Evolutionary conservation across 1,140 invertebrate genomes (phyloP), one percentile per base, ranked within the genome.

Genomic region (Bombyx mandarina): DNA sequence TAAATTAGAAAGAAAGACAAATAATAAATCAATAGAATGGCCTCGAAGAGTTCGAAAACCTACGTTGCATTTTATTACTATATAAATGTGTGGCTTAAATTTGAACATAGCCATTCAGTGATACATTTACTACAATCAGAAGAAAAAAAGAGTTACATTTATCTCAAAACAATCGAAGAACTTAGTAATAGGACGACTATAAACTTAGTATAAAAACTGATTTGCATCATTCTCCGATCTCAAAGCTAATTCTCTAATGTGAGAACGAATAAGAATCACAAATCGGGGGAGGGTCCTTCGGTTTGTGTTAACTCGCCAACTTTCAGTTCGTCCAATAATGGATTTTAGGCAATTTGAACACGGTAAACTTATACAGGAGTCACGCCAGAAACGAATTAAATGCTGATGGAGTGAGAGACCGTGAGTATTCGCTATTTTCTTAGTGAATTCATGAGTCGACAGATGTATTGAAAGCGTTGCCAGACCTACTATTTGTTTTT

Each of bases 261-360:
- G 50, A 49, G 35, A 51, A 47, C 60, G 45, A 65, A 66, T 66
- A 62, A 62, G 63, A 66, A 66, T 66, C 62, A 58, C 60, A 62
- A 62, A 66, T 66, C 45, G 57, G 35, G 55, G 45, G 48, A 47
- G 43, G 45, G 48, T 56, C 46, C 52, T 50, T 22, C 47, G 51
- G 60, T 62, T 60, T 61, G 55, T 49, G 53, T 56, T 54, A 56
- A 57, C 48, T 52, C 51, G 55, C 47, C 60, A 66, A 66, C 60
- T 62, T 65, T 65, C 56, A 61, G 55, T 56, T 54, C 45, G 45
- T 18, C 63, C 60, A 57, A 60, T 65, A 65, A 65, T 65, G 63
- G 63, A 60, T 59, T 54, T 48, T 12, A 45, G 54, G 43, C 56
- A 52, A 54, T 54, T 56, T 56, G 10, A 56, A 35, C 43, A 26